A percentile compares a stretch with the other conserved stretches of the same genome.
Conservation (phyloP, 2,888 invertebrate genomes). For the Odontocolon sp. region DNA sequence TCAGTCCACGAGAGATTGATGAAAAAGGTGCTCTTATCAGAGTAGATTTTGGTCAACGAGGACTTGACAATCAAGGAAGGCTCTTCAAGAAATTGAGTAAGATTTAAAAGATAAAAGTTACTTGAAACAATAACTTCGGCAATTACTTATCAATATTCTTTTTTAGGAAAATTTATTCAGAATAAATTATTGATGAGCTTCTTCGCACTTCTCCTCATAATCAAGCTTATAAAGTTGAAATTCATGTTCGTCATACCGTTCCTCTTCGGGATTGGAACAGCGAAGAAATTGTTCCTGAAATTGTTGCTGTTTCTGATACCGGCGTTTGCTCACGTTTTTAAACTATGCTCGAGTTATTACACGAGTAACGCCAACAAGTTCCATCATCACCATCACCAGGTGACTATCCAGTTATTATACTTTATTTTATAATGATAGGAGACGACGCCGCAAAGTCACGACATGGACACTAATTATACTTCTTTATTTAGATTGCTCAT, state of each 20-base stretch:
- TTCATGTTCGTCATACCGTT: conserved; percentile 90
- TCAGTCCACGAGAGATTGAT: conserved; percentile 88
- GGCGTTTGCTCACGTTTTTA: conserved; percentile 91
- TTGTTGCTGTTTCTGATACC: conserved; percentile 91
- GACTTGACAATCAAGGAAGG: conserved; percentile 82
- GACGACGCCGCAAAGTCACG: too few relatives aligned
- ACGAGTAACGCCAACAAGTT: conserved; percentile 88
- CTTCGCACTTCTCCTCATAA: conserved; percentile 88
- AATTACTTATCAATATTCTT: neutral
- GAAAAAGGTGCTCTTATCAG: conserved; percentile 89
- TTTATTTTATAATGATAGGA: too few relatives aligned
- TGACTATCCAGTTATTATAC: too few relatives aligned
- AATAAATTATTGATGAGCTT: conserved; percentile 89
- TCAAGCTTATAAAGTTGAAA: conserved; percentile 91
- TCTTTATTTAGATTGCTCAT: conserved; percentile 85
- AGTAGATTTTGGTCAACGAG: conserved; percentile 85
- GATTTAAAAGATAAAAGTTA: conserved; percentile 66
- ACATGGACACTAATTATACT: conserved; percentile 12
- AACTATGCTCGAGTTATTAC: conserved; percentile 92
- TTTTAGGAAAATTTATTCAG: conserved; percentile 88
- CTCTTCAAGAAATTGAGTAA: conserved; percentile 88
- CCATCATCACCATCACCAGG: conserved; percentile 90
- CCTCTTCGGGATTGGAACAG: conserved; percentile 90
- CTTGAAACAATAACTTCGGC: neutral
- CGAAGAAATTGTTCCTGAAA: conserved; percentile 92